A percentile compares a stretch with the other conserved stretches of the same genome.
Evolutionary conservation across 2,797 vertebrate genomes (phyloP).

Genomic region (Columba guinea): DNA sequence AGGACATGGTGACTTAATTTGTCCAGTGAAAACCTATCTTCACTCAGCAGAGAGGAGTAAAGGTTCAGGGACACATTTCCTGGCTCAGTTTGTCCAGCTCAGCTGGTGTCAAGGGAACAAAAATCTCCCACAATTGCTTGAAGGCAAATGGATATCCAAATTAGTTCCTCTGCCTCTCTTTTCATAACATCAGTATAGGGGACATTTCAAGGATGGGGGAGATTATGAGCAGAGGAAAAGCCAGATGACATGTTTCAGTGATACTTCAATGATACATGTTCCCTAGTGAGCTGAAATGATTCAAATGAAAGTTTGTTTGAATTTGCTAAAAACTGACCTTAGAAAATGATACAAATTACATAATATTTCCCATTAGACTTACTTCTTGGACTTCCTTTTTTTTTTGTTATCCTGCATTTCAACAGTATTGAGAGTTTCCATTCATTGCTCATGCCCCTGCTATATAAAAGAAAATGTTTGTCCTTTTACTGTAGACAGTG

Average conservation of each 20-base stretch:
- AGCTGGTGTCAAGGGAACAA: not conserved
- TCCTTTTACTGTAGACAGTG: not conserved
- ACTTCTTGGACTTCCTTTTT: not conserved
- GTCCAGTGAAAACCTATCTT: not conserved
- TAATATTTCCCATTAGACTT: constrained; percentile 18
- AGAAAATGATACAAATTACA: constrained; percentile 45
- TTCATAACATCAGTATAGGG: not conserved
- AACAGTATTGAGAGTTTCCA: not conserved
- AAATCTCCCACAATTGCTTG: not conserved
- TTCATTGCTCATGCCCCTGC: not conserved
- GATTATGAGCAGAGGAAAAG: constrained; percentile 33
- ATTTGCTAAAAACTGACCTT: constrained; percentile 40
- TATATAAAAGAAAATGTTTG: not conserved
- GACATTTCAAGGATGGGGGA: constrained; percentile 36
- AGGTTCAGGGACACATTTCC: constrained; percentile 1
- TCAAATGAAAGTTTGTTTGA: constrained; percentile 50
- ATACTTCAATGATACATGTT: constrained; percentile 6
- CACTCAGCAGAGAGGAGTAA: not conserved
- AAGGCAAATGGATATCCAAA: constrained; percentile 1
- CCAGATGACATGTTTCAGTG: constrained; percentile 40
- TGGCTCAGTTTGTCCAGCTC: not conserved
- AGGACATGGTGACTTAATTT: not conserved
- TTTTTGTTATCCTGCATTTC: constrained; percentile 38
- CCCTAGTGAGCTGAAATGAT: constrained; percentile 15
- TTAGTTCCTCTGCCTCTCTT: constrained; percentile 1